Evolutionary conservation across 2,888 invertebrate genomes (phyloP).

Genomic region (Entomobrya proxima): DNA sequence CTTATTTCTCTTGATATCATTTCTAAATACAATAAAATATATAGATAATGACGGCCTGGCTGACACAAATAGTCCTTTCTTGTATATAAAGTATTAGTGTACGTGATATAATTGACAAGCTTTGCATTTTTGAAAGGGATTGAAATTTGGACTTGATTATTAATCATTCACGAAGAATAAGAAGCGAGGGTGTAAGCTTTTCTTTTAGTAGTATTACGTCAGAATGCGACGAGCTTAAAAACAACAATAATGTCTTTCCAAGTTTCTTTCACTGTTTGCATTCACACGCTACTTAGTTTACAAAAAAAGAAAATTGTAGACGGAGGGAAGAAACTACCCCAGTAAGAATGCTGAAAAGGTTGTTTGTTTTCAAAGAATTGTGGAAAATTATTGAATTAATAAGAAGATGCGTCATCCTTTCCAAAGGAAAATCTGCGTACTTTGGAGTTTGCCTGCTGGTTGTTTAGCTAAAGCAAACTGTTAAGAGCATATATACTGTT

Average conservation of each 20-base stretch:
- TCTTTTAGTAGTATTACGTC: constrained; percentile 31
- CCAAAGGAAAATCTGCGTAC: too few relatives aligned
- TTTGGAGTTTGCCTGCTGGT: too few relatives aligned
- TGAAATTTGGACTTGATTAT: constrained; percentile 27
- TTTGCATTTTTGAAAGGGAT: constrained; percentile 43
- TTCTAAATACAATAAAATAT: background rate
- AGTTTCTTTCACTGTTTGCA: background rate
- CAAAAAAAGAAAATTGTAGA: background rate
- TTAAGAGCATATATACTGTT: background rate
- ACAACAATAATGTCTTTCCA: too few relatives aligned
- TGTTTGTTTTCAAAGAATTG: too few relatives aligned
- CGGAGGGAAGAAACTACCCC: too few relatives aligned
- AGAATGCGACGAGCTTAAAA: background rate
- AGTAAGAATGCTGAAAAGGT: too few relatives aligned
- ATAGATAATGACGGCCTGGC: background rate
- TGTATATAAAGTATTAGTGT: background rate
- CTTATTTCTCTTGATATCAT: constrained; percentile 23
- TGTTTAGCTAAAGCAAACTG: too few relatives aligned
- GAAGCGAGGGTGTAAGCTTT: background rate
- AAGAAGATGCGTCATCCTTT: too few relatives aligned
- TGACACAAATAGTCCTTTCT: background rate
- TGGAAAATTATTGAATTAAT: too few relatives aligned
- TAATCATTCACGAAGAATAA: constrained; percentile 21
- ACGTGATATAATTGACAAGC: constrained; percentile 11
- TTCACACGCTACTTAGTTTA: background rate